Evolutionary conservation across 2,113 vertebrate genomes (phyloP).

Genomic region (Neolamprologus falcicula): DNA sequence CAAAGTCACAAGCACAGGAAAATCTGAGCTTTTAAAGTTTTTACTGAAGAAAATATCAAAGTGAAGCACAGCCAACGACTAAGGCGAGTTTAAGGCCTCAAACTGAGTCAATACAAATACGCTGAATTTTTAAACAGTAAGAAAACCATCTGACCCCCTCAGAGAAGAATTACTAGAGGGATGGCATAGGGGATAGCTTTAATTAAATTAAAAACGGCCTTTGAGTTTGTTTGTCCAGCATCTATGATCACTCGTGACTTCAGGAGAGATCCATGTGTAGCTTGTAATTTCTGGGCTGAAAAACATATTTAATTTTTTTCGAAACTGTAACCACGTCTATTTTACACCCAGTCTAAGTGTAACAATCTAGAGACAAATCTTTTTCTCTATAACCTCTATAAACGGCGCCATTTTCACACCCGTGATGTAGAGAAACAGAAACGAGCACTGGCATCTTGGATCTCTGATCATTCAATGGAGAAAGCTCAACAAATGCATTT

Average conservation of each 20-base stretch:
- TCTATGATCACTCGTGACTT: not conserved
- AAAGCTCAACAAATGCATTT: not conserved
- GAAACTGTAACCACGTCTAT: not conserved
- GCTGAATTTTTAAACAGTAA: not conserved
- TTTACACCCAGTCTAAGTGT: not conserved
- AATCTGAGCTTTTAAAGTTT: not conserved
- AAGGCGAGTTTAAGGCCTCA: accelerated
- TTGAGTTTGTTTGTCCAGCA: not conserved
- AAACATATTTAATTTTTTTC: accelerated
- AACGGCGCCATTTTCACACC: accelerated
- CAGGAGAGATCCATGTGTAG: not conserved
- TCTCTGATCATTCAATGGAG: not conserved
- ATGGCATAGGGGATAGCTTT: not conserved
- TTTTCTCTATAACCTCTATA: not conserved
- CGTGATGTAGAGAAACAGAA: not conserved
- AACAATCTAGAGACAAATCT: not conserved
- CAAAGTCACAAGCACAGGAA: not conserved
- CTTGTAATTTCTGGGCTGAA: not conserved
- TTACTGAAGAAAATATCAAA: not conserved
- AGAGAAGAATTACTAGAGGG: too few relatives aligned
- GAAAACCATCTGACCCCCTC: not conserved
- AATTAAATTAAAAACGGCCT: not conserved
- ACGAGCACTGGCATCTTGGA: not conserved
- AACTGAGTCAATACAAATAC: not conserved
- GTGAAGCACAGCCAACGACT: not conserved